Evolutionary conservation across 2,797 vertebrate species (phyloP).

Genomic region (Poecilia picta): DNA sequence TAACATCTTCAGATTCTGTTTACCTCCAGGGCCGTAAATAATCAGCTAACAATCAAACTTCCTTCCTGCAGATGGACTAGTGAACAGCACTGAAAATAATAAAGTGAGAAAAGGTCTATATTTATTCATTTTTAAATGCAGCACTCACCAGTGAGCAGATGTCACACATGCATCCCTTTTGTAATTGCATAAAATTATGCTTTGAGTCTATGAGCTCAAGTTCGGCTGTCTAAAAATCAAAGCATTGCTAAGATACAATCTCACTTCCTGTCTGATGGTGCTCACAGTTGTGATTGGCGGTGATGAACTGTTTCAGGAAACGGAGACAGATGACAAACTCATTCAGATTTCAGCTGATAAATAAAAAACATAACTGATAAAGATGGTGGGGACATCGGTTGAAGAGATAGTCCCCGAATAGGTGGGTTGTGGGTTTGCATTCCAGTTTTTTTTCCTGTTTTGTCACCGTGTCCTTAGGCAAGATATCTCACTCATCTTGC

Average conservation of each 20-base stretch:
- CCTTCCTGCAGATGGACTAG: neutral
- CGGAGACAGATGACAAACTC: neutral
- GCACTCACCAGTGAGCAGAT: neutral
- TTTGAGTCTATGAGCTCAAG: neutral
- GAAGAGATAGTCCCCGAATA: too few species aligned
- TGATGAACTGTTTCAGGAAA: neutral
- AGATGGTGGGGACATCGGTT: too few species aligned
- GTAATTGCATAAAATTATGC: neutral
- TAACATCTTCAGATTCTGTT: slow-evolving; percentile 33
- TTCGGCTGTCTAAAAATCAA: neutral
- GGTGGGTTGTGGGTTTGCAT: too few species aligned
- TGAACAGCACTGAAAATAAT: slow-evolving; percentile 11
- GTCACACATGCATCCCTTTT: neutral
- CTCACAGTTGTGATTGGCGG: neutral
- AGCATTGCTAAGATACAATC: neutral
- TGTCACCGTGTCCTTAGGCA: too few species aligned
- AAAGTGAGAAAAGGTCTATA: neutral
- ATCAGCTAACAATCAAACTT: slow-evolving; percentile 55
- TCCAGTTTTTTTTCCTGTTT: too few species aligned
- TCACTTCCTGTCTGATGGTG: slow-evolving; percentile 1
- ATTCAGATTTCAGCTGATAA: neutral
- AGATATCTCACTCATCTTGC: too few species aligned
- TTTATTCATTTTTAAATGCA: neutral
- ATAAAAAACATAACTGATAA: neutral
- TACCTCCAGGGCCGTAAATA: slow-evolving; percentile 30